Conservation (phyloP, 1,140 invertebrate species). For the Riptortus pedestris region DNA sequence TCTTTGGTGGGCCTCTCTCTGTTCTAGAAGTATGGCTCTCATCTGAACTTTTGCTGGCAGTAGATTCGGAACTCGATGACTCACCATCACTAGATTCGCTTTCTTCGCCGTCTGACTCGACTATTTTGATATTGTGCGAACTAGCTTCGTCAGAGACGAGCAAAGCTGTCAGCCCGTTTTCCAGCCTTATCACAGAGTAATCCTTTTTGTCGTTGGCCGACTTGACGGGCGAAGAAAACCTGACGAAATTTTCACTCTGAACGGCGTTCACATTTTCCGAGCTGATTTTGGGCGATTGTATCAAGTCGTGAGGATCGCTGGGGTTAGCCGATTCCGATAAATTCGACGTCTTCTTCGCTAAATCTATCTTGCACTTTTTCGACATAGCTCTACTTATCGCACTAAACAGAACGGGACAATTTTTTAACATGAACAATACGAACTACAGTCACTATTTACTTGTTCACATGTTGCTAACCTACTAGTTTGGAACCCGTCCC, state of each 20-base stretch:
- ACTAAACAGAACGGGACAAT: not conserved
- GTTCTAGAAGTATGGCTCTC: not conserved
- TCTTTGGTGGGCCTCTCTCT: not conserved
- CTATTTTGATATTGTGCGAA: not conserved
- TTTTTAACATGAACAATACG: slow-evolving; percentile 4
- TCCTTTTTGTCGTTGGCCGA: slow-evolving; percentile 25
- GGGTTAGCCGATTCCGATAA: not conserved
- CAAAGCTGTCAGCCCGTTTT: slow-evolving; percentile 28
- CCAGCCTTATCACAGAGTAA: slow-evolving; percentile 29
- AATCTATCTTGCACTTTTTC: slow-evolving; percentile 19
- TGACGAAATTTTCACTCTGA: not conserved
- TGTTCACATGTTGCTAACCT: not conserved
- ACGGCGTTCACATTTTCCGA: not conserved
- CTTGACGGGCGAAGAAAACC: slow-evolving; percentile 7
- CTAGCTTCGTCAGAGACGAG: slow-evolving; percentile 25
- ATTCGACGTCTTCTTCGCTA: not conserved
- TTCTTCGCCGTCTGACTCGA: not conserved
- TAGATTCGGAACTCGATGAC: not conserved
- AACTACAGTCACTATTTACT: not conserved
- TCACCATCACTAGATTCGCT: slow-evolving; percentile 4
- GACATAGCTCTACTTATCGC: slow-evolving; percentile 11
- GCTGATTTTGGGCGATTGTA: not conserved
- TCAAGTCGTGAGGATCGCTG: not conserved
- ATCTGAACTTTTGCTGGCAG: not conserved
- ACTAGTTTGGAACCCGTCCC: no score